These are phyloP conservation scores for Leptocoma aspasia DNA, from an alignment of 2,113 vertebrate species.

Conservation along the genomic window DNA sequence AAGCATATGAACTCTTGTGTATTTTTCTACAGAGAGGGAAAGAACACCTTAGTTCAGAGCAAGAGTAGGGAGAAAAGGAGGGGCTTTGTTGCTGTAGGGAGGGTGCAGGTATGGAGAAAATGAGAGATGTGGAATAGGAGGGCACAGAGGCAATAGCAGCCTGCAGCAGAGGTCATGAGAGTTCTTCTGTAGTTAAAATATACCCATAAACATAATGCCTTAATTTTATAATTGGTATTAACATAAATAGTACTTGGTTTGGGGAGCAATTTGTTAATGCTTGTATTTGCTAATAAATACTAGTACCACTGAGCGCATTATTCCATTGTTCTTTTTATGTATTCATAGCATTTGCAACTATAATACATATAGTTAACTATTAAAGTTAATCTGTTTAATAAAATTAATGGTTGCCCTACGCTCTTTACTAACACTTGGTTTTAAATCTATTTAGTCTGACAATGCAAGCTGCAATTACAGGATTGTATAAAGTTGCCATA, in stretches of 20 bases:
- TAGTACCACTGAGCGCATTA: not conserved
- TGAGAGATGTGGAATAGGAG: not conserved
- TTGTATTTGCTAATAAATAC: not conserved
- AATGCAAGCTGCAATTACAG: slow-evolving; percentile 39
- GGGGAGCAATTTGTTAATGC: not conserved
- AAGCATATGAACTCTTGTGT: not conserved
- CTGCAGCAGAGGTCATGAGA: not conserved
- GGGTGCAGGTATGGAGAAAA: not conserved
- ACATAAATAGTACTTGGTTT: not conserved
- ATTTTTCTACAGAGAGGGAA: not conserved
- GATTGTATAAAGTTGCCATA: slow-evolving; percentile 48
- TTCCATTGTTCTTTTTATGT: not conserved
- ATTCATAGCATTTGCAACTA: not conserved
- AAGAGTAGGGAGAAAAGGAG: not conserved
- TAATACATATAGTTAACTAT: not conserved
- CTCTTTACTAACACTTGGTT: slow-evolving; percentile 19
- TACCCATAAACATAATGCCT: not conserved
- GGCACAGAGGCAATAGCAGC: not conserved
- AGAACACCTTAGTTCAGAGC: not conserved
- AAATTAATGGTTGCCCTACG: slow-evolving; percentile 13
- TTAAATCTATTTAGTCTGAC: slow-evolving; percentile 40
- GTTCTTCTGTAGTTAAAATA: not conserved
- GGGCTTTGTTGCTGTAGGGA: not conserved
- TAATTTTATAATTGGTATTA: not conserved
- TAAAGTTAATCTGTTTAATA: slow-evolving; percentile 48